Percentiles rank a stretch among this genome's conserved stretches.
phyloP scores from a whole-genome alignment of 2,113 vertebrate species.

The Myxocyprinus asiaticus region DNA sequence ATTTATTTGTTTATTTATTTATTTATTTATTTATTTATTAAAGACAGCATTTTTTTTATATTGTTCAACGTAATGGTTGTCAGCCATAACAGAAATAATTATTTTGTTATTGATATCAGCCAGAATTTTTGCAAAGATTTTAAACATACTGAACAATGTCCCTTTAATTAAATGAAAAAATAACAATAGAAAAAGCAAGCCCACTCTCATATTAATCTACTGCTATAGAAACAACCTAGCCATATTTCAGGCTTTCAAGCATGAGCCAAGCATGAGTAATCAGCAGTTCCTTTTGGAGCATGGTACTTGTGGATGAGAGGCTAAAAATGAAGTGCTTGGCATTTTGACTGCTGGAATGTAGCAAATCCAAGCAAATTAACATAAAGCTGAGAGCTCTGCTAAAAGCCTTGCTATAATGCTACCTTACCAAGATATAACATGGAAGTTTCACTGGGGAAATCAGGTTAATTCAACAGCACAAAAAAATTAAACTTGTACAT shows the following conservation, averaged over 20 bases:
- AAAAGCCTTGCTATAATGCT: neutral
- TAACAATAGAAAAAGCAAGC: neutral
- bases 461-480: too few relatives aligned
- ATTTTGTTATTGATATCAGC: too few relatives aligned
- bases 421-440: neutral
- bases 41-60: too few relatives aligned
- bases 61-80: too few relatives aligned
- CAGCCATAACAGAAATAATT: too few relatives aligned
- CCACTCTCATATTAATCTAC: neutral
- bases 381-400: neutral
- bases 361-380: neutral
- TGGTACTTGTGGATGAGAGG: neutral
- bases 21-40: too few relatives aligned
- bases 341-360: neutral
- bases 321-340: constrained; percentile 17
- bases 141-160: too few relatives aligned
- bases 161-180: neutral
- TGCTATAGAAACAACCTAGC: constrained; percentile 4
- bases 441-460: too few relatives aligned
- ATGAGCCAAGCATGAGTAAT: constrained; percentile 37
- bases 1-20: too few relatives aligned
- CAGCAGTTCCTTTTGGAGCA: constrained; percentile 7
- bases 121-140: too few relatives aligned
- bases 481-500: too few relatives aligned
- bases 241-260: constrained; percentile 11